Conservation (phyloP, 2,797 vertebrate species). For the Mallotus villosus region DNA sequence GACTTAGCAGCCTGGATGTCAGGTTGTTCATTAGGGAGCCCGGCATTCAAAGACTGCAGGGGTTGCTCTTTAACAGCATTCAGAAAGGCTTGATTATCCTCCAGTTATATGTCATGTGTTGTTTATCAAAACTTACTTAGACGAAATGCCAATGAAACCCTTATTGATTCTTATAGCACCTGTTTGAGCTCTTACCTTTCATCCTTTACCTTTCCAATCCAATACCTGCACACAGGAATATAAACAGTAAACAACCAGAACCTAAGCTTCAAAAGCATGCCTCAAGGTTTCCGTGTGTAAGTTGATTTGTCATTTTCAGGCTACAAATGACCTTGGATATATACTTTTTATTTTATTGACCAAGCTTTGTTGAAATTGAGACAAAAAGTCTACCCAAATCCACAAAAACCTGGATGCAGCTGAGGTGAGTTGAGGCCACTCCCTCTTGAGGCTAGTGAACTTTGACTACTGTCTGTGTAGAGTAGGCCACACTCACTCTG, state of each 20-base stretch:
- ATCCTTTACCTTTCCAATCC: neutral
- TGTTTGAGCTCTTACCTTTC: too few species aligned
- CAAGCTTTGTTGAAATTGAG: neutral
- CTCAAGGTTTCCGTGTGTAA: neutral
- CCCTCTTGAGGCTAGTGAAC: conserved; percentile 2
- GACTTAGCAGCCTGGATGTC: conserved; percentile 27
- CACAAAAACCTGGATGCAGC: conserved; percentile 1
- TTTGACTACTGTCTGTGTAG: conserved; percentile 25
- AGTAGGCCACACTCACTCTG: conserved; percentile 11
- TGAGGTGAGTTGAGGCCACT: neutral
- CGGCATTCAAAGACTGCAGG: conserved; percentile 12
- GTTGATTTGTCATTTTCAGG: neutral
- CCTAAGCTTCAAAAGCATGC: neutral
- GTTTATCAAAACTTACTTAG: neutral
- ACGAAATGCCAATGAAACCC: too few species aligned
- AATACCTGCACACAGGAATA: neutral
- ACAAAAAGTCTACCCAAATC: neutral
- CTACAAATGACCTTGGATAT: neutral
- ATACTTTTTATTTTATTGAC: neutral
- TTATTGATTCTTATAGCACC: too few species aligned
- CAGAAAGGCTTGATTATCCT: conserved; percentile 7
- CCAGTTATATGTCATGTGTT: neutral
- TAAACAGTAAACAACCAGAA: neutral
- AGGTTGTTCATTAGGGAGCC: conserved; percentile 17
- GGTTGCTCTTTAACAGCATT: conserved; percentile 1